Evolutionary conservation across 2,888 invertebrate species (phyloP).

Genomic region (Troides helena): DNA sequence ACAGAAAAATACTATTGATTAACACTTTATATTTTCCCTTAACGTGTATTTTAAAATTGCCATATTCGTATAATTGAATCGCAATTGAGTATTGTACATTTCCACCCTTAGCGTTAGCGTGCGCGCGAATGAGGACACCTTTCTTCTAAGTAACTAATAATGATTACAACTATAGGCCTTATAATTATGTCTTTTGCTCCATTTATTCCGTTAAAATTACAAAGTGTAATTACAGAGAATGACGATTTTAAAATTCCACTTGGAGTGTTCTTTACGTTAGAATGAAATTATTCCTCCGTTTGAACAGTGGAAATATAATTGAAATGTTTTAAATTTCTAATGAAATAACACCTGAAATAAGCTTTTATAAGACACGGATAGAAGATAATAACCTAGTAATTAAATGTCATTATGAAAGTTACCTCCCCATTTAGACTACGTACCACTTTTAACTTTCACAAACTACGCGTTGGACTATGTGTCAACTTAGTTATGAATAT

Average conservation of each 20-base stretch:
- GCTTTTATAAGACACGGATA: slow-evolving; percentile 56
- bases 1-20: neutral
- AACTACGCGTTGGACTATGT: neutral
- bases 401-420: slow-evolving; percentile 43
- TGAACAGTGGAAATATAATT: slow-evolving; percentile 60
- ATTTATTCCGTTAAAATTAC: slow-evolving; percentile 69
- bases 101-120: slow-evolving; percentile 47
- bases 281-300: slow-evolving; percentile 52
- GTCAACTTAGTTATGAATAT: slow-evolving; percentile 2
- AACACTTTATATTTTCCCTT: neutral
- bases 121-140: slow-evolving; percentile 76
- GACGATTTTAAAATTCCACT: slow-evolving; percentile 62
- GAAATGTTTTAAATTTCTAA: slow-evolving; percentile 66
- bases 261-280: slow-evolving; percentile 46
- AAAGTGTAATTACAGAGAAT: slow-evolving; percentile 65
- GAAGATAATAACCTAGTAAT: slow-evolving; percentile 57
- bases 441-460: neutral
- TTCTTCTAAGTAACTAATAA: slow-evolving; percentile 57
- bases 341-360: slow-evolving; percentile 77
- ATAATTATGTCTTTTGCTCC: slow-evolving; percentile 75
- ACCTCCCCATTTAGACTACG: slow-evolving; percentile 23
- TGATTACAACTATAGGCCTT: slow-evolving; percentile 64
- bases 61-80: slow-evolving; percentile 48
- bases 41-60: slow-evolving; percentile 23
- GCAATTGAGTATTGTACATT: slow-evolving; percentile 51